Percentiles rank a stretch among this genome's conserved stretches.
Conservation (phyloP, 2,797 vertebrate genomes). For the Pogoniulus pusillus region DNA sequence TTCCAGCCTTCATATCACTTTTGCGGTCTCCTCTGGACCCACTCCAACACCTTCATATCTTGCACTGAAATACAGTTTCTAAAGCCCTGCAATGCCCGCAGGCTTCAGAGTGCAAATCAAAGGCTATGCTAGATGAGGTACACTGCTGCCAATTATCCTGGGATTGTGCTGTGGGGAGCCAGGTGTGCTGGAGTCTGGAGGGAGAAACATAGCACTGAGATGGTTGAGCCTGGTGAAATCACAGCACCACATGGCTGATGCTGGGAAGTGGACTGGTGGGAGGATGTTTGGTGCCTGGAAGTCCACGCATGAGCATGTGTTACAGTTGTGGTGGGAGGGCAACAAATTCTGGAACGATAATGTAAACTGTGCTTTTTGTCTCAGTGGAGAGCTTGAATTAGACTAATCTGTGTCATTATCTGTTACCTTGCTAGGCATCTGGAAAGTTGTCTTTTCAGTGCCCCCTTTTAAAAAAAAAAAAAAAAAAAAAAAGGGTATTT, state of each 20-base stretch:
- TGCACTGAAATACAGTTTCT: background rate
- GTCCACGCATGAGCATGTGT: background rate
- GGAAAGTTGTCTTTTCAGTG: background rate
- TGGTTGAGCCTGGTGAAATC: background rate
- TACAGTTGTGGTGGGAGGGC: rapidly evolving
- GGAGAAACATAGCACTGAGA: too few species aligned
- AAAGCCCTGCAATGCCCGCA: rapidly evolving
- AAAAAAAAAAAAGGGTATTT: rapidly evolving
- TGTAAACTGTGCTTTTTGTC: background rate
- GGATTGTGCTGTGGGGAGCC: too few species aligned
- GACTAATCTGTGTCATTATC: background rate
- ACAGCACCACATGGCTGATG: background rate
- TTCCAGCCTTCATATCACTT: background rate
- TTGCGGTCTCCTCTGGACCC: background rate
- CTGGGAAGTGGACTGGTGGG: background rate
- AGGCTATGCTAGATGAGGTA: background rate
- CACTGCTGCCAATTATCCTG: background rate
- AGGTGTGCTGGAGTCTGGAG: rapidly evolving
- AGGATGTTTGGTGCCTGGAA: background rate
- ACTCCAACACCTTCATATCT: background rate
- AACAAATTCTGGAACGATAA: rapidly evolving
- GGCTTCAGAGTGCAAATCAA: rapidly evolving
- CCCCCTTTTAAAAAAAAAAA: rapidly evolving
- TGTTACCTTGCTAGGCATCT: background rate
- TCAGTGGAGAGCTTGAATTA: background rate